Percentiles rank a stretch among this genome's conserved stretches.
Conservation (phyloP, 2,113 vertebrate genomes). For the Sterrhoptilus dennistouni region DNA sequence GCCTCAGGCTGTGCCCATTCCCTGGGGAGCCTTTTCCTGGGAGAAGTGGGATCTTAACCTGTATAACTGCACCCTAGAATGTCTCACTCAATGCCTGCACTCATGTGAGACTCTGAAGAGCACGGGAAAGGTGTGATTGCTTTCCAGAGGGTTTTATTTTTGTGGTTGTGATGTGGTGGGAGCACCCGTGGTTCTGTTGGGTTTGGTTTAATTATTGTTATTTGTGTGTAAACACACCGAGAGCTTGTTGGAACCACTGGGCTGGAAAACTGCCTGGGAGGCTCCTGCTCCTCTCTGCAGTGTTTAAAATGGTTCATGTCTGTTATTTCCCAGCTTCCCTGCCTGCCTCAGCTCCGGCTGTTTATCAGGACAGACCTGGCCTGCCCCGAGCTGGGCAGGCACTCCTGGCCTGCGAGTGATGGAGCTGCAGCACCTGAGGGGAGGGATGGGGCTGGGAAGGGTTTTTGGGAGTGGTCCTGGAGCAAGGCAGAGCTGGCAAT, state of each 20-base stretch:
- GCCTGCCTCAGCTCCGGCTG: rapidly evolving
- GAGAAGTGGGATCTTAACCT: background rate
- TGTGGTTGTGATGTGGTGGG: background rate
- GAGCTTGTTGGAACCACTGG: background rate
- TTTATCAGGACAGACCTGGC: rapidly evolving
- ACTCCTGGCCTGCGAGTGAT: background rate
- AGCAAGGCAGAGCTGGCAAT: background rate
- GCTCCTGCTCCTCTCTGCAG: background rate
- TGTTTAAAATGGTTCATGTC: background rate
- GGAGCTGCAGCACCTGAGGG: rapidly evolving
- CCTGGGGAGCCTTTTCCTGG: background rate
- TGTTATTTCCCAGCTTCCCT: background rate
- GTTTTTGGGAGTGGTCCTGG: background rate
- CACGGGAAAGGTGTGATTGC: background rate
- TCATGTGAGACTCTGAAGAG: background rate
- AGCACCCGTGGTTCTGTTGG: background rate
- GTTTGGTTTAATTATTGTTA: constrained; percentile 13
- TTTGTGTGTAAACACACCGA: background rate
- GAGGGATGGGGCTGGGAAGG: background rate
- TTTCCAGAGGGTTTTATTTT: background rate
- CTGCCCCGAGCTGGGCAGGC: rapidly evolving
- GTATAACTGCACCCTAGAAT: background rate
- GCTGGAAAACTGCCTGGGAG: constrained; percentile 52
- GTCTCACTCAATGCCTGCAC: background rate
- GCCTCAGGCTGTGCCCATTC: background rate